phyloP scores from a whole-genome alignment of 2,888 invertebrate genomes.

The Eupithecia centaureata region DNA sequence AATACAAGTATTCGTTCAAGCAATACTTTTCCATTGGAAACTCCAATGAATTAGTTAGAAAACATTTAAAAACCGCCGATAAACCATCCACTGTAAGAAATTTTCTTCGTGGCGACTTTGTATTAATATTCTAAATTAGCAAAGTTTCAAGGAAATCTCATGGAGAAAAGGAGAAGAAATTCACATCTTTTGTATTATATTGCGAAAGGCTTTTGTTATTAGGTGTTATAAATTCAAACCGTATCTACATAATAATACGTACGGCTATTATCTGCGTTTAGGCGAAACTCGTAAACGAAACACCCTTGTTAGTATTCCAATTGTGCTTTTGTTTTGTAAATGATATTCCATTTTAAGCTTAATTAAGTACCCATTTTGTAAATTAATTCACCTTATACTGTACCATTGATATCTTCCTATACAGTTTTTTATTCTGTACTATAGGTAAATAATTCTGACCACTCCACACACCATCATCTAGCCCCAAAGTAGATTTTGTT shows the following conservation, averaged over 20 bases:
- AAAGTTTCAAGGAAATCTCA: neutral
- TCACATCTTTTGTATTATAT: neutral
- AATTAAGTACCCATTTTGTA: neutral
- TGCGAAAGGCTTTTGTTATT: neutral
- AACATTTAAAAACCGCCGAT: neutral
- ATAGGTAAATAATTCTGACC: too few species aligned
- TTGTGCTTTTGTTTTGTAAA: too few species aligned
- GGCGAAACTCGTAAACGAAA: neutral
- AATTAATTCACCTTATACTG: neutral
- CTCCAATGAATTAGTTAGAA: neutral
- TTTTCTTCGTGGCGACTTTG: neutral
- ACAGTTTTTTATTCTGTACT: too few species aligned
- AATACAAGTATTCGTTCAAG: neutral
- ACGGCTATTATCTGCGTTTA: neutral
- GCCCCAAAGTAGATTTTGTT: too few species aligned
- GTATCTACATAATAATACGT: neutral
- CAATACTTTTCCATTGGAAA: neutral
- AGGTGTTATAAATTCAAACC: neutral
- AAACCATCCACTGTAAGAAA: neutral
- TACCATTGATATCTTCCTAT: too few species aligned
- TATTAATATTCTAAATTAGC: neutral
- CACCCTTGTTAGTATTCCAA: neutral
- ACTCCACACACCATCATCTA: too few species aligned
- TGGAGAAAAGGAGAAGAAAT: neutral
- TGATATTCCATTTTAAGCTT: too few species aligned